Conservation (phyloP, 2,888 invertebrate genomes). For the Cyclophora punctaria region DNA sequence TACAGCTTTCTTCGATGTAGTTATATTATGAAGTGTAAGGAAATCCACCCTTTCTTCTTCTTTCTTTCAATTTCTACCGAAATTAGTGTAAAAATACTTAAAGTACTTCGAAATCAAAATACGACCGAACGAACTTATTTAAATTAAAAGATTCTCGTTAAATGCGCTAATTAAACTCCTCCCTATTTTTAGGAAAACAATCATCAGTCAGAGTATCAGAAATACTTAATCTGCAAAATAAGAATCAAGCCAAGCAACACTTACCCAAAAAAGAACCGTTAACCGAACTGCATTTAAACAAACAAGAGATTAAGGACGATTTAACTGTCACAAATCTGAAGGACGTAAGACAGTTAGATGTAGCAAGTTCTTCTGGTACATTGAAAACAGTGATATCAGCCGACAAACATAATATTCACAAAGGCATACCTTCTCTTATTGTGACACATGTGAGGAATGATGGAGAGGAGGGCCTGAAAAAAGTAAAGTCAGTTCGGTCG, state of each 20-base stretch:
- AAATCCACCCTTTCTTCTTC: too few relatives aligned
- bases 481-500: slow-evolving; percentile 33
- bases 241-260: slow-evolving; percentile 25
- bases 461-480: slow-evolving; percentile 17
- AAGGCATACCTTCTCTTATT: slow-evolving; percentile 32
- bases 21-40: too few relatives aligned
- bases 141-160: too few relatives aligned
- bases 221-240: slow-evolving; percentile 45
- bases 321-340: slow-evolving; percentile 38
- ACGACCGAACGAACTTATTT: neutral
- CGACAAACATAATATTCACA: slow-evolving; percentile 28
- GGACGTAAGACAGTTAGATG: slow-evolving; percentile 42
- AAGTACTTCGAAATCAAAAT: neutral
- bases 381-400: slow-evolving; percentile 47
- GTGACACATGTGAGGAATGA: slow-evolving; percentile 28
- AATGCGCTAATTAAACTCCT: neutral
- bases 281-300: slow-evolving; percentile 45
- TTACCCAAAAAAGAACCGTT: slow-evolving; percentile 38
- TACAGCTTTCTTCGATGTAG: too few relatives aligned
- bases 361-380: slow-evolving; percentile 48
- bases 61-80: too few relatives aligned
- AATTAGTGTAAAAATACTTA: too few relatives aligned
- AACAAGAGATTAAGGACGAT: slow-evolving; percentile 32
- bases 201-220: slow-evolving; percentile 53
- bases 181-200: slow-evolving; percentile 43